These are phyloP conservation scores for Peucedramus taeniatus DNA, from an alignment of 2,113 vertebrate genomes.

Conservation along the genomic window DNA sequence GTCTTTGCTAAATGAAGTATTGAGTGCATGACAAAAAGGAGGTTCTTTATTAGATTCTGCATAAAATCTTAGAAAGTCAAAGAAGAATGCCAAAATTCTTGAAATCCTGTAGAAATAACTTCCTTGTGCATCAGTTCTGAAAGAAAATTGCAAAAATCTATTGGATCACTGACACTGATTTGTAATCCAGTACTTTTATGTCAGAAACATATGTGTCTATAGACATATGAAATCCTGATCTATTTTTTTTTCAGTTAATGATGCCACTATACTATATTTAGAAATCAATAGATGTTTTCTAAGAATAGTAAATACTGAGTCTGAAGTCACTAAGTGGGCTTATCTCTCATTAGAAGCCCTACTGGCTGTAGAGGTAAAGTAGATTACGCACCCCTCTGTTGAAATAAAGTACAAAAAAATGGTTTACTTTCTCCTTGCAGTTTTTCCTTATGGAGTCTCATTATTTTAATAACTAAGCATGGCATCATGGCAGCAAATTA, in stretches of 20 bases:
- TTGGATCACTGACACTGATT: not conserved
- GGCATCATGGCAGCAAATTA: slow-evolving; percentile 22
- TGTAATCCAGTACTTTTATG: not conserved
- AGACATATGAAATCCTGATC: not conserved
- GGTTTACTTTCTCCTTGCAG: not conserved
- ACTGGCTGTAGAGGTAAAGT: not conserved
- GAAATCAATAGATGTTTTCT: not conserved
- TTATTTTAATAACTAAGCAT: slow-evolving; percentile 35
- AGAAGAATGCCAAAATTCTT: not conserved
- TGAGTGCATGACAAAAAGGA: not conserved
- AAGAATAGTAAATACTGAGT: not conserved
- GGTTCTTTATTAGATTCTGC: not conserved
- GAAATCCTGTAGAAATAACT: not conserved
- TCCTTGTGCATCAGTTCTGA: not conserved
- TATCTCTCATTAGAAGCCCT: not conserved
- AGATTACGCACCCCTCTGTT: not conserved
- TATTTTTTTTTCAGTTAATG: not conserved
- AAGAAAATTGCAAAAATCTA: not conserved
- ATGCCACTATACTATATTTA: not conserved
- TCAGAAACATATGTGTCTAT: not conserved
- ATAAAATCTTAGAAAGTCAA: not conserved
- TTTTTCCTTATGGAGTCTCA: not conserved
- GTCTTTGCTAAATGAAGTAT: not conserved
- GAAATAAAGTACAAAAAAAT: not conserved
- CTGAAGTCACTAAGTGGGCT: not conserved